Percentiles rank a stretch among this genome's conserved stretches.
Conservation (phyloP, 1,140 invertebrate species). For the Sycophila sp. region DNA sequence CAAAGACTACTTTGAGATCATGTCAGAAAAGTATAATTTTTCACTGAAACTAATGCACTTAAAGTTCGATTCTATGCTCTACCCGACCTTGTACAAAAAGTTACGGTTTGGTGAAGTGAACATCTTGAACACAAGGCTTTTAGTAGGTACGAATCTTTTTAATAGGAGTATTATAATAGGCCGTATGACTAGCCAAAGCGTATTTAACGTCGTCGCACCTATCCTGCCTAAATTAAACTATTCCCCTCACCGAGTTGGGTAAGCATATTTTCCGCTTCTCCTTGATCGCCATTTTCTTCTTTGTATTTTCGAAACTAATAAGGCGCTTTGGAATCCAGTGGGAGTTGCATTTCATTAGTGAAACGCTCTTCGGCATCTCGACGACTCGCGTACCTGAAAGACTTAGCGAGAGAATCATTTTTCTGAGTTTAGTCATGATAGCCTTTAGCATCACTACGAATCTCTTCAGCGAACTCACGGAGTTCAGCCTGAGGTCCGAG, state of each 20-base stretch:
- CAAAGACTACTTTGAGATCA: background rate
- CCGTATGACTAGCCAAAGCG: background rate
- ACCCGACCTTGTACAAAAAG: background rate
- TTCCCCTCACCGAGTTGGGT: background rate
- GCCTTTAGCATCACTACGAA: background rate
- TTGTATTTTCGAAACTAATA: background rate
- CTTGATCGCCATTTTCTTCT: background rate
- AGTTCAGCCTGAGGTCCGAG: background rate
- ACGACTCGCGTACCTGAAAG: background rate
- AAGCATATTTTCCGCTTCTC: background rate
- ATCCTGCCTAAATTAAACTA: background rate
- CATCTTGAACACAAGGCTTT: background rate
- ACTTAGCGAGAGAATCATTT: background rate
- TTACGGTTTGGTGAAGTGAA: background rate
- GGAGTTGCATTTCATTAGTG: background rate
- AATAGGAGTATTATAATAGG: background rate
- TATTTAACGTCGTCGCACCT: background rate
- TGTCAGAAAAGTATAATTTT: background rate
- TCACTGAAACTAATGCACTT: background rate
- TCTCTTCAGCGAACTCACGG: background rate
- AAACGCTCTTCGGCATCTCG: background rate
- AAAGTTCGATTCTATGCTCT: background rate
- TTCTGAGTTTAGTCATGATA: background rate
- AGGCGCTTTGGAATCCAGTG: background rate
- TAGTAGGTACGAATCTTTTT: background rate